Evolutionary conservation across 2,797 vertebrate genomes (phyloP), one percentile per base, ranked within the genome.

Genomic region (Spinibarbus caldwelli): DNA sequence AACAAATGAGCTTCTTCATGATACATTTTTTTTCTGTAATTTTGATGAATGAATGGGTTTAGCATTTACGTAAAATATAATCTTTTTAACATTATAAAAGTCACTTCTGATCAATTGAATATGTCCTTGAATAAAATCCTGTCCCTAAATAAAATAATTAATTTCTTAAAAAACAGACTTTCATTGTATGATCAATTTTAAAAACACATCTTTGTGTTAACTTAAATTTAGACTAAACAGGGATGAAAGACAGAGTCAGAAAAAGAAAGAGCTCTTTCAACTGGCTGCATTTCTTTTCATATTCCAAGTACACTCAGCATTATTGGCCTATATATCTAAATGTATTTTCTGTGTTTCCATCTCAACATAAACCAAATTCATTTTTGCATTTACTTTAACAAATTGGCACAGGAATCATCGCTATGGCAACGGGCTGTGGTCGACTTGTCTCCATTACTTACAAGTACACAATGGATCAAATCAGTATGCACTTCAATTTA

Each of bases 401-500:
- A 85, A 87, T 78, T 87, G 88, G 82, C 86, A 85, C 45, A 54
- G 72, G 59, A 83, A 66, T 54, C 47, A 85, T 73, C 2, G 36
- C 66, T 49, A 86, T 88, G 84, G 84, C 85, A 86, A 87, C 15
- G 11, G 19, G 71, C 26, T 26, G 64, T 82, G 79, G 57, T 31
- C 15, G 9, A 38, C 59, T 81, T 29, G 71, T 85, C 87, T 81
- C 19, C 72, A 34, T 77, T 49, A 41, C 79, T 86, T 83, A 47
- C 82, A 81, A 85, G 73, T 62, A 66, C 34, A 68, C 70, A 87
- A 83, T 87, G 64, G 29, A 86, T 89, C 82, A 84, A n/a, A 87
- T 85, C 52, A 47, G 59, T n/a, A 67, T 76, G 85, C 70, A 86
- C 31, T 85, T 78, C 71, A 71, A 85, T 85, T 78, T 75, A 78